These are phyloP conservation scores for Asbolus verrucosus DNA, from an alignment of 1,140 invertebrate species.

Conservation along the genomic window DNA sequence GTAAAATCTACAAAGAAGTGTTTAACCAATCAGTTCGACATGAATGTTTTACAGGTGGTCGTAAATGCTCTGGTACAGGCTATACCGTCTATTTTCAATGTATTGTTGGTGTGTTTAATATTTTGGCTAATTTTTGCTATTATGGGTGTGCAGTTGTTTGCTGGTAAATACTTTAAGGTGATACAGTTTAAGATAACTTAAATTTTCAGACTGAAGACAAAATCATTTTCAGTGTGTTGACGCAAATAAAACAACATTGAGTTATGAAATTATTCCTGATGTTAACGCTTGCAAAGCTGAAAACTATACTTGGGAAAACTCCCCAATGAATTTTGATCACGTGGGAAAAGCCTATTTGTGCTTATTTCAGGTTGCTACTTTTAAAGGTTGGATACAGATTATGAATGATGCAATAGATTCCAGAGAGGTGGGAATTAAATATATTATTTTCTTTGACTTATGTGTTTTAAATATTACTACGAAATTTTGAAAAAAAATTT, in stretches of 20 bases:
- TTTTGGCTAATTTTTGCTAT: constrained; percentile 95
- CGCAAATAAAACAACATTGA: constrained; percentile 81
- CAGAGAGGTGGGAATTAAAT: constrained; percentile 76
- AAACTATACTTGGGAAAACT: constrained; percentile 97
- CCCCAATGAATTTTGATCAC: constrained; percentile 98
- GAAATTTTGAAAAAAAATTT: no score
- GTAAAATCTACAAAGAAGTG: constrained; percentile 71
- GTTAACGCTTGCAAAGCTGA: constrained; percentile 84
- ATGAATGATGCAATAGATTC: constrained; percentile 99
- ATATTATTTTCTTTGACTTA: no score
- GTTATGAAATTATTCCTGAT: constrained; percentile 88
- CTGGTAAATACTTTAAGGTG: constrained; percentile 92
- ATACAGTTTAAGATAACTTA: constrained; percentile 16
- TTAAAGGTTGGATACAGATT: constrained; percentile 94
- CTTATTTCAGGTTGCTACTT: constrained; percentile 98
- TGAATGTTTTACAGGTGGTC: constrained; percentile 88
- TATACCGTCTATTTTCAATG: constrained; percentile 96
- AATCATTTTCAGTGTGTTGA: constrained; percentile 88
- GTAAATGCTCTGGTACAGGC: constrained; percentile 95
- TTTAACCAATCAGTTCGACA: no score
- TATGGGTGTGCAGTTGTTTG: constrained; percentile 91
- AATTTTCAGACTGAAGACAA: background rate
- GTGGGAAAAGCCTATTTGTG: constrained; percentile 97
- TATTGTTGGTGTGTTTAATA: constrained; percentile 89
- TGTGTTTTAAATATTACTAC: no score